phyloP scores from a whole-genome alignment of 2,797 vertebrate genomes.

The Echiichthys vipera region DNA sequence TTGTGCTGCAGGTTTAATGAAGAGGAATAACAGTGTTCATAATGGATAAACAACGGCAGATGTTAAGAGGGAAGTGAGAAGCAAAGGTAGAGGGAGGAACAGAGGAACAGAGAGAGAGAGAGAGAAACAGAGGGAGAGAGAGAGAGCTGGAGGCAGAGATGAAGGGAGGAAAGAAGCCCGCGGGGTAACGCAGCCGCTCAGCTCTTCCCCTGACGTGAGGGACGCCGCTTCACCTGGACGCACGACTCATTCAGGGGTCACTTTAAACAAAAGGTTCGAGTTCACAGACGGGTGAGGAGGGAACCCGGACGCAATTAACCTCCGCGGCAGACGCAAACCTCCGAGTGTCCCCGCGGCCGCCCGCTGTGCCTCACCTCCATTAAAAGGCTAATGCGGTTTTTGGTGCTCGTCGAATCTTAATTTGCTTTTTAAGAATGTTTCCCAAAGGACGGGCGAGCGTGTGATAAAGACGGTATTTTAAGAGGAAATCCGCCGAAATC shows the following conservation, averaged over 20 bases:
- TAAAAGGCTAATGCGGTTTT: background rate
- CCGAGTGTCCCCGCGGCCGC: background rate
- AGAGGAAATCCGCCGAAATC: background rate
- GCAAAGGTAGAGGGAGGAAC: background rate
- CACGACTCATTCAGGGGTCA: constrained; percentile 36
- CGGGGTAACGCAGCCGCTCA: constrained; percentile 8
- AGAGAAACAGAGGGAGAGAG: background rate
- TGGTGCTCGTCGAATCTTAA: background rate
- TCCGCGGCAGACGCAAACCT: constrained; percentile 13
- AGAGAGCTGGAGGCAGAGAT: background rate
- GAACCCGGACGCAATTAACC: constrained; percentile 54
- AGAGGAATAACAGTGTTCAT: no score
- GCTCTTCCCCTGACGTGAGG: constrained; percentile 5
- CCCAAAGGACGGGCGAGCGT: background rate
- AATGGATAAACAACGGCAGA: no score
- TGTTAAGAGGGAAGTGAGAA: no score
- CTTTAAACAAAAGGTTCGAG: constrained; percentile 36
- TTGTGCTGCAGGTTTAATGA: no score
- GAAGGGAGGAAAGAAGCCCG: background rate
- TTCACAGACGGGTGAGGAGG: constrained; percentile 29
- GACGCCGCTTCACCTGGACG: background rate
- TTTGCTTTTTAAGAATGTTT: background rate
- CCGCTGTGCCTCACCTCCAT: constrained; percentile 11
- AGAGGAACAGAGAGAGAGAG: background rate
- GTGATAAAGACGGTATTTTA: background rate